phyloP scores from a whole-genome alignment of 2,888 invertebrate genomes.

The Mystacides longicornis region DNA sequence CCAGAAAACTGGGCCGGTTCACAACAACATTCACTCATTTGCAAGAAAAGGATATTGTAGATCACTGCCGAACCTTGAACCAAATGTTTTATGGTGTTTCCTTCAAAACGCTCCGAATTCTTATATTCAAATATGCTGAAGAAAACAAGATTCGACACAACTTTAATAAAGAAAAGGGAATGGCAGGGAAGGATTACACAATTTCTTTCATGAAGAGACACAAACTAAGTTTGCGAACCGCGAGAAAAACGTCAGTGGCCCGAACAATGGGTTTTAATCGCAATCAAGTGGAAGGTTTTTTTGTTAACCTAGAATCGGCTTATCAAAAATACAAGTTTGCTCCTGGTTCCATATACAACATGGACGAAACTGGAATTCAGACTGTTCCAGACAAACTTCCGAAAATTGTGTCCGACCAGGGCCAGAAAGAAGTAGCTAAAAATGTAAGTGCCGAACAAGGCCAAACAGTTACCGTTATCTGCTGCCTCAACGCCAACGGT shows the following conservation, averaged over 20 bases:
- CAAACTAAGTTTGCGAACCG: not conserved
- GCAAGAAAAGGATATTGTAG: too few relatives aligned
- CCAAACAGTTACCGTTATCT: not conserved
- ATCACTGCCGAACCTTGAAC: too few relatives aligned
- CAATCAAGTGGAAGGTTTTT: not conserved
- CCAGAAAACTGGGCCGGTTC: too few relatives aligned
- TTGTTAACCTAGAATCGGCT: not conserved
- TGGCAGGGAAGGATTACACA: not conserved
- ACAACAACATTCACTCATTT: too few relatives aligned
- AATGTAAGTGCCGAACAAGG: not conserved
- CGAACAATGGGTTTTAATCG: conserved; percentile 8
- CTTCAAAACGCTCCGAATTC: not conserved
- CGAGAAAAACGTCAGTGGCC: not conserved
- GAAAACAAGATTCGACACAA: not conserved
- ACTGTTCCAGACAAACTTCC: conserved; percentile 1
- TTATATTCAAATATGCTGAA: not conserved
- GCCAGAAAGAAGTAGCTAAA: not conserved
- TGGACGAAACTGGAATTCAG: conserved; percentile 3
- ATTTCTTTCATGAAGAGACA: not conserved
- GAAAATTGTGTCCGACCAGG: too few relatives aligned
- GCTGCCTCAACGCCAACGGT: not conserved
- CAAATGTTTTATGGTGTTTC: not conserved
- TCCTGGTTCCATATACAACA: conserved; percentile 2
- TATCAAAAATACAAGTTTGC: conserved; percentile 1
- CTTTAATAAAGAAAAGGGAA: not conserved